Evolutionary conservation across 2,888 invertebrate genomes (phyloP).

Genomic region (Eupithecia subfuscata): DNA sequence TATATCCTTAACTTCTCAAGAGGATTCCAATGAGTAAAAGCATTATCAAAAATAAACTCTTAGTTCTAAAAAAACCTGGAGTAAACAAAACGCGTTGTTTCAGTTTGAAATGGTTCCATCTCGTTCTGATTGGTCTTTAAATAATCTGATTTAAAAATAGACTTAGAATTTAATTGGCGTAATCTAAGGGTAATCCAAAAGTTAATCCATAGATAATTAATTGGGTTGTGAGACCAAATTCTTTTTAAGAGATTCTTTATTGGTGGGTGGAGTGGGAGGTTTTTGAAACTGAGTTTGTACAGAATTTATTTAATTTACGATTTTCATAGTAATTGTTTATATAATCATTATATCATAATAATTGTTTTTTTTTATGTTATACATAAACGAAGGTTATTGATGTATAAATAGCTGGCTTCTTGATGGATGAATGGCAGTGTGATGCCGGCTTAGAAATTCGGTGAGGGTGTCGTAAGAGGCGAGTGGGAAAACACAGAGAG

Average conservation of each 20-base stretch:
- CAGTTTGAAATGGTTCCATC: neutral
- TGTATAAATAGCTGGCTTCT: neutral
- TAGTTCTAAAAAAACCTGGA: neutral
- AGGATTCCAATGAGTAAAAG: slow-evolving; percentile 22
- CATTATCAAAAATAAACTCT: neutral
- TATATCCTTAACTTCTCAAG: slow-evolving; percentile 21
- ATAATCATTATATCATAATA: no score
- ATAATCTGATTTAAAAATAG: neutral
- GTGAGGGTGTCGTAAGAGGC: no score
- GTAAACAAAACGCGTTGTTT: neutral
- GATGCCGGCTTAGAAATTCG: no score
- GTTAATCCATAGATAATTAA: neutral
- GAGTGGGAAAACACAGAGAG: no score
- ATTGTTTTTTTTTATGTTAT: no score
- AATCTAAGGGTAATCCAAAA: neutral
- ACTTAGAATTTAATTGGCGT: neutral
- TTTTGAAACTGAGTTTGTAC: neutral
- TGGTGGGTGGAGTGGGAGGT: neutral
- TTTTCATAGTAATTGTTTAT: no score
- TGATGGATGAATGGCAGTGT: no score
- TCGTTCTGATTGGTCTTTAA: no score
- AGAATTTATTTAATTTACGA: neutral
- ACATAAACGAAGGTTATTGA: neutral
- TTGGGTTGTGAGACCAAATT: neutral
- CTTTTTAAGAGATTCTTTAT: neutral